Base-by-base conservation (phyloP, 2,888 invertebrate species). In the Tachina fera region DNA sequence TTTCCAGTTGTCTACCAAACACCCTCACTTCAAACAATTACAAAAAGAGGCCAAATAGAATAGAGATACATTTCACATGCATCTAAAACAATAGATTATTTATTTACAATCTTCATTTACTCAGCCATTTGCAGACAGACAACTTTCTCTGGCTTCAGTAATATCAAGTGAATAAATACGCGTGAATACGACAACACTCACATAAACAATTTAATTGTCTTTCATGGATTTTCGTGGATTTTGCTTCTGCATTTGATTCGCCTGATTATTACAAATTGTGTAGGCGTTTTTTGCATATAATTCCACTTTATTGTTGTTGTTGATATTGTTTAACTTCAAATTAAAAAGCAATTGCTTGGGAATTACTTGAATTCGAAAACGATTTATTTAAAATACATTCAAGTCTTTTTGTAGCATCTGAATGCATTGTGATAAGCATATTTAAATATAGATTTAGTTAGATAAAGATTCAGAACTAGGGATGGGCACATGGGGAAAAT, bases 341-440 rank as follows among this genome's bases (percentile, higher is more conserved):
- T 90, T 91, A 90, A 87, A 90, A 90, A 90, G 89, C 91, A 90
- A 91, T 91, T 91, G 90, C 90, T 89, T 90, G 89, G 88, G 89
- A 88, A 90, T 90, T 89, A 68, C 41, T 60, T 87, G 84, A 88
- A 88, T 88, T 88, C 88, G 89, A 86, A 89, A 79, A 71, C 68
- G 80, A 81, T 84, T 85, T 71, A 71, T 76, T 80, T 72, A 31
- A 0, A 72, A 79, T 76, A 39, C 45, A 51, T n/a, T 60, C 19
- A 60, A 47, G 31, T 80, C 53, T 71, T 78, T 19, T 51, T 78
- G 49, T 51, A 58, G 51, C 65, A 65, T 70, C 43, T 72, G 51
- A 78, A 71, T n/a, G 72, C 51, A 51, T 74, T 67, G 39, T 1
- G 60, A 74, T 58, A 70, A 76, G 65, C 56, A 70, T 63, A 78